Base-by-base conservation (phyloP, 2,797 vertebrate genomes). In the Pempheris klunzingeri region DNA sequence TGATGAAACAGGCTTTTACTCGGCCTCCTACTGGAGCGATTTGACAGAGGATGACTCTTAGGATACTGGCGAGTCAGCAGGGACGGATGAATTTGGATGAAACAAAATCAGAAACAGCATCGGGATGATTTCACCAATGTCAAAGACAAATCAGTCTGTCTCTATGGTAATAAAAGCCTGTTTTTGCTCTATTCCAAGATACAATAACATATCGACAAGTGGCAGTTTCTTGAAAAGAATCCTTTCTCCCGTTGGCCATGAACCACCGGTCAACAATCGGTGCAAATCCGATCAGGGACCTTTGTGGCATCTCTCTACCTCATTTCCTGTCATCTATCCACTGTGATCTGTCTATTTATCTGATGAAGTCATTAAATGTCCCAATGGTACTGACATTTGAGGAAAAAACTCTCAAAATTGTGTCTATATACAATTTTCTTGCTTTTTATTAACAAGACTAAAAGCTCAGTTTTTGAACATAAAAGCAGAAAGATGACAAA, bases 21-120 rank as follows among this genome's bases (percentile, higher is more conserved):
- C 26, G 65, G 55, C 49, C 65, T 66, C 60, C 50, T 55, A 22
- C 46, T 46, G 50, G 71, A 58, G 70, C 53, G 55, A 77, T 86
- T 73, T 72, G 50, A 71, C 54, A 55, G 38, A 49, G 24, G 49
- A 8, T 22, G 59, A 43, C 34, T 64, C 58, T 60, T 53, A 49
- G 59, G 28, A 69, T 41, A 44, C 22, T 43, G 34, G 30, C 34
- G 20, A 24, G 14, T 49, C 44, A 82, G 73, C 66, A 36, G 74
- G 28, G 65, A 54, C 32, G 3, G 50, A 41, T 41, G n/a, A n/a
- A 60, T 74, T 14, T 54, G 8, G 66, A 60, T 59, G 4, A 49
- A 7, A 32, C 30, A 32, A 6, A 32, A 32, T 49, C n/a, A 4
- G 12, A 62, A 46, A 26, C 46, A 22, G n/a, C 39, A 7, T 20